phyloP scores from a whole-genome alignment of 2,797 vertebrate species.

The Pipistrellus pipistrellus region DNA sequence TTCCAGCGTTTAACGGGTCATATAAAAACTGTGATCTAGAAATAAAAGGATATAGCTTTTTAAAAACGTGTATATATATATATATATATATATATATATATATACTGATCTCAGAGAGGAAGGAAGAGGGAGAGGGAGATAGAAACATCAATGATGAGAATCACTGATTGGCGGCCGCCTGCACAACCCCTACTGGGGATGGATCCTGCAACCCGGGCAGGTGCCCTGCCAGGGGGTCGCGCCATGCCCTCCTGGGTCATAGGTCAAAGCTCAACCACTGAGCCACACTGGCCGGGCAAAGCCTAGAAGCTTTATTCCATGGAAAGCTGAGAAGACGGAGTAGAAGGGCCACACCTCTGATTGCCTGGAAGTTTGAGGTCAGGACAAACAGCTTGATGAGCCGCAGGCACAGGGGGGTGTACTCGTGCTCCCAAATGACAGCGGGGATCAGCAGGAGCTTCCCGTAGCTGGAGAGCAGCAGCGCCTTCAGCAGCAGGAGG shows the following conservation, averaged over 20 bases:
- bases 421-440: slow-evolving; percentile 99
- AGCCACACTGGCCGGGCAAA: not conserved
- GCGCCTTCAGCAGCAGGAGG: slow-evolving; percentile 92
- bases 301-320: not conserved
- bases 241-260: too few relatives aligned
- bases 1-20: not conserved
- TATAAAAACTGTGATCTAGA: not conserved
- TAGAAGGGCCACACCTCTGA: slow-evolving; percentile 90
- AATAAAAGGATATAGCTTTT: not conserved
- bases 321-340: not conserved
- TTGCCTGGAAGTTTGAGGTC: slow-evolving; percentile 96
- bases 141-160: too few relatives aligned
- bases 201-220: too few relatives aligned
- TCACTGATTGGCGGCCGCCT: too few relatives aligned
- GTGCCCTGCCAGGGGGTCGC: too few relatives aligned
- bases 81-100: too few relatives aligned
- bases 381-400: slow-evolving; percentile 97
- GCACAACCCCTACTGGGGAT: too few relatives aligned
- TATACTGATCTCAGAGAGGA: too few relatives aligned
- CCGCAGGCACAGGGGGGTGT: slow-evolving; percentile 93
- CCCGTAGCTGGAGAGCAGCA: slow-evolving; percentile 96
- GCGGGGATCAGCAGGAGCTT: slow-evolving; percentile 97
- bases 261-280: too few relatives aligned
- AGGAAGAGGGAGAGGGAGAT: too few relatives aligned
- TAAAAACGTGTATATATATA: too few relatives aligned